These are phyloP conservation scores for Phytoseiulus persimilis DNA, from an alignment of 2,888 invertebrate genomes.

Conservation along the genomic window DNA sequence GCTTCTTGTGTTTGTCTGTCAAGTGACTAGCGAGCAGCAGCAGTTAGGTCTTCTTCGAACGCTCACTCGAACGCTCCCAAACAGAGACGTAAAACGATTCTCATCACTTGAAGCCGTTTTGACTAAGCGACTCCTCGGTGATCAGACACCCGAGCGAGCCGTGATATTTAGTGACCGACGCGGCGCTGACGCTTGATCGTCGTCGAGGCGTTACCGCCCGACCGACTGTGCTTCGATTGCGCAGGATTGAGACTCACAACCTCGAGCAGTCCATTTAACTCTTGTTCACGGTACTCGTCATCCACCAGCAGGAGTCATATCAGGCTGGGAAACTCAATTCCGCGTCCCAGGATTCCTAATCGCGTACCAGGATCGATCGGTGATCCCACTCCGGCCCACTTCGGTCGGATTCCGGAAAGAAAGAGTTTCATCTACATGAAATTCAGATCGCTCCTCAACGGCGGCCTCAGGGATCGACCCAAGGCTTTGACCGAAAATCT, in stretches of 20 bases:
- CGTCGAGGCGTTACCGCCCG: neutral
- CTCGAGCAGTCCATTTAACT: too few relatives aligned
- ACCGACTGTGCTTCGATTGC: neutral
- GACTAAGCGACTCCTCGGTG: neutral
- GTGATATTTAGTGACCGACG: neutral
- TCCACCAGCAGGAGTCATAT: too few relatives aligned
- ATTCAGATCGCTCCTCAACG: too few relatives aligned
- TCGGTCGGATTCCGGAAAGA: too few relatives aligned
- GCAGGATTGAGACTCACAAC: neutral
- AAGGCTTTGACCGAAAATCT: too few relatives aligned
- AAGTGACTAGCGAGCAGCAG: neutral
- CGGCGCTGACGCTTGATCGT: neutral
- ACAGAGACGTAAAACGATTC: neutral
- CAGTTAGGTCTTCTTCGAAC: neutral
- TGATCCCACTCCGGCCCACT: too few relatives aligned
- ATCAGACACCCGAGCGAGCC: neutral
- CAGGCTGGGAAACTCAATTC: too few relatives aligned
- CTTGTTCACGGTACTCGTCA: too few relatives aligned
- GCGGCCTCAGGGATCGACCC: too few relatives aligned
- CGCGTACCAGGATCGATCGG: too few relatives aligned
- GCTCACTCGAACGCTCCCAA: neutral
- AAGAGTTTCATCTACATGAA: too few relatives aligned
- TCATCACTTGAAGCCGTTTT: neutral
- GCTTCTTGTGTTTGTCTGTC: neutral
- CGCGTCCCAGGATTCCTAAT: too few relatives aligned